Evolutionary conservation across 1,140 invertebrate genomes (phyloP).

Genomic region (Heliconius hewitsoni): DNA sequence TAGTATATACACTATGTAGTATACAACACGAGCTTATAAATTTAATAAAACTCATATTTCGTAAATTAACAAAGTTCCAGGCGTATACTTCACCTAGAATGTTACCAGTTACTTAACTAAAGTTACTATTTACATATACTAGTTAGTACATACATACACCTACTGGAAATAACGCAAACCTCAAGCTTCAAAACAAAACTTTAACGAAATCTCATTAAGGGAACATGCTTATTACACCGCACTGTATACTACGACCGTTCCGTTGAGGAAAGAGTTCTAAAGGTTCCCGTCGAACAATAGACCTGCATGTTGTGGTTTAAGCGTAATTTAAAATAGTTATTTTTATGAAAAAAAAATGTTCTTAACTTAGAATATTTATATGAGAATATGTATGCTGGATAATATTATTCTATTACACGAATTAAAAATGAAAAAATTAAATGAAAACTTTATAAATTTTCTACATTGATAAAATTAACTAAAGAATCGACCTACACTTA

Average conservation of each 20-base stretch:
- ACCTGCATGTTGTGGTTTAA: conserved; percentile 8
- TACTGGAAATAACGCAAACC: conserved; percentile 11
- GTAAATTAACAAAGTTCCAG: conserved; percentile 1
- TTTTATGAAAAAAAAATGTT: not conserved
- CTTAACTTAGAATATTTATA: not conserved
- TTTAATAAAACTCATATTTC: conserved; percentile 8
- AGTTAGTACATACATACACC: not conserved
- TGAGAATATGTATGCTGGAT: not conserved
- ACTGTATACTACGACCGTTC: conserved; percentile 2
- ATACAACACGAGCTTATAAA: not conserved
- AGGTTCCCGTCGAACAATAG: conserved; percentile 1
- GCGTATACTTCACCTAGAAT: not conserved
- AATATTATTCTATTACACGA: not conserved
- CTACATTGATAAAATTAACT: too few species aligned
- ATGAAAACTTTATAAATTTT: too few species aligned
- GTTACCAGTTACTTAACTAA: conserved; percentile 9
- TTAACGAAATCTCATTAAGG: conserved; percentile 12
- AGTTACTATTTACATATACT: conserved; percentile 16
- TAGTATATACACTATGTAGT: not conserved
- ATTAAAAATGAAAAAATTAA: too few species aligned
- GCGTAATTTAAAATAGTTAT: not conserved
- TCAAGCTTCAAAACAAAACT: conserved; percentile 10
- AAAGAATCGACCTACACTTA: too few species aligned
- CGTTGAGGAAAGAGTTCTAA: not conserved
- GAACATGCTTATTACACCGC: conserved; percentile 5